Conservation (phyloP, 2,888 invertebrate species). For the Trichacis sp. region DNA sequence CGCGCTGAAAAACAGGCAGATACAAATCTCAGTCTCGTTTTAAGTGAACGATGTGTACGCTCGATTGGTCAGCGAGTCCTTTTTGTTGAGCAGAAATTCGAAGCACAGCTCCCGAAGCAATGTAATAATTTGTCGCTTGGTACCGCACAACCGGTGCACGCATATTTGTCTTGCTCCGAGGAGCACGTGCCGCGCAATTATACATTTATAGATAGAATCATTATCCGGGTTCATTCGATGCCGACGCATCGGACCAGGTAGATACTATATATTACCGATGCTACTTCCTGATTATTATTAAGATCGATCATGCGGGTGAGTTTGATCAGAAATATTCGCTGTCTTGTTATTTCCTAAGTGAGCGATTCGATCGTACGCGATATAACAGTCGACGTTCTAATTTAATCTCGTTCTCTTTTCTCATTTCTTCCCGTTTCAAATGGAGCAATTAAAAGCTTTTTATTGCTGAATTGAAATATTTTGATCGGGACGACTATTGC, state of each 20-base stretch:
- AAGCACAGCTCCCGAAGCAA: neutral
- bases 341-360: too few relatives aligned
- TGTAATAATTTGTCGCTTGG: slow-evolving; percentile 39
- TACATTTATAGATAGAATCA: slow-evolving; percentile 17
- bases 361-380: neutral
- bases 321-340: too few relatives aligned
- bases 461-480: neutral
- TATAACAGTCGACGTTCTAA: neutral
- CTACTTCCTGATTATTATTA: slow-evolving; percentile 11
- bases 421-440: neutral
- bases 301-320: slow-evolving; percentile 23
- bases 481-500: neutral
- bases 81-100: neutral
- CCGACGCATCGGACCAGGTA: slow-evolving; percentile 12
- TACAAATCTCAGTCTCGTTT: neutral
- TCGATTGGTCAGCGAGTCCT: neutral
- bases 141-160: slow-evolving; percentile 10
- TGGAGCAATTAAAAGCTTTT: neutral
- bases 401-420: neutral
- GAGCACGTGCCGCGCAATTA: slow-evolving; percentile 31
- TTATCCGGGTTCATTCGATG: slow-evolving; percentile 21
- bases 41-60: slow-evolving; percentile 16
- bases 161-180: slow-evolving; percentile 22
- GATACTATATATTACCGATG: slow-evolving; percentile 9
- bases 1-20: slow-evolving; percentile 7